These are phyloP conservation scores for Camelus bactrianus DNA, from an alignment of 2,113 vertebrate genomes.

Conservation along the genomic window DNA sequence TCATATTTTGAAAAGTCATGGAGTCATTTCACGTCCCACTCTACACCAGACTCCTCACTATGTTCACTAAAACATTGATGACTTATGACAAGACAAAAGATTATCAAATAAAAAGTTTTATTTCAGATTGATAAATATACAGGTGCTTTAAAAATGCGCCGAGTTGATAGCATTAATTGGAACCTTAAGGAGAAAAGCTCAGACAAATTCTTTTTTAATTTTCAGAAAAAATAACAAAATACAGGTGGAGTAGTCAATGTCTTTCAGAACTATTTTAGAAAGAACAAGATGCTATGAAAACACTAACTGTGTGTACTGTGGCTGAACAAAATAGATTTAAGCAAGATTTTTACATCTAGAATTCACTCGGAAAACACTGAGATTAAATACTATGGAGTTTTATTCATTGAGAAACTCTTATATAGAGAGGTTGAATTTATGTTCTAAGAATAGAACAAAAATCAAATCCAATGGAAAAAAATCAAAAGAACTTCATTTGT, in stretches of 20 bases:
- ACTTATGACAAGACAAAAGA: neutral
- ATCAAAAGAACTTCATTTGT: neutral
- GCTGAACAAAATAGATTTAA: neutral
- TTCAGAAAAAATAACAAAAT: neutral
- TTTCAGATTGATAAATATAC: neutral
- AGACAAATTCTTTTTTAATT: neutral
- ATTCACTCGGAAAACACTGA: neutral
- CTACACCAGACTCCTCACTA: neutral
- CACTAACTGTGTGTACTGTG: neutral
- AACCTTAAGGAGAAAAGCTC: neutral
- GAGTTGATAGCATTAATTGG: neutral
- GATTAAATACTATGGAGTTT: neutral
- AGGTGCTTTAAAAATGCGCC: neutral
- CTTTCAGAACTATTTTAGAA: neutral
- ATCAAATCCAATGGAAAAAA: neutral
- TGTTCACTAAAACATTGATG: no score
- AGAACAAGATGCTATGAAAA: neutral
- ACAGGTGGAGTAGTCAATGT: neutral
- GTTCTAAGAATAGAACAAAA: neutral
- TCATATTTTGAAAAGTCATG: neutral
- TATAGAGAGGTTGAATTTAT: neutral
- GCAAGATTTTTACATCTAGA: neutral
- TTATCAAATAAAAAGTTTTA: neutral
- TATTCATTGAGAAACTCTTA: neutral
- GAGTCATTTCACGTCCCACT: neutral